These are phyloP conservation scores for Sterrhoptilus dennistouni DNA, from an alignment of 2,113 vertebrate species.

Conservation along the genomic window DNA sequence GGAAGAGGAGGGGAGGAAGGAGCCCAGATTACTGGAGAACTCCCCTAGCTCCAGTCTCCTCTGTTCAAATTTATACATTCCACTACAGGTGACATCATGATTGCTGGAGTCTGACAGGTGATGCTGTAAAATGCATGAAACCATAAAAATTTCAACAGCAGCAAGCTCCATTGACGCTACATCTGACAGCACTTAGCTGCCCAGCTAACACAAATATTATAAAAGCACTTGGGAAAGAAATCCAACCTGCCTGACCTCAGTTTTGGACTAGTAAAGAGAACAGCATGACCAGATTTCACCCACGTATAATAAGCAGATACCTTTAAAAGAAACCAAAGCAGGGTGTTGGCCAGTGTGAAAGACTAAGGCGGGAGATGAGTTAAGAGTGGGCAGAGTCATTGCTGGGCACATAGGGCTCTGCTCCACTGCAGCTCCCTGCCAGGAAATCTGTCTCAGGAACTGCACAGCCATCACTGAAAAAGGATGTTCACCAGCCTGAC, in stretches of 20 bases:
- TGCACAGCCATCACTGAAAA: neutral
- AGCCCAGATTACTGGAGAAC: neutral
- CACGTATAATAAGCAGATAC: neutral
- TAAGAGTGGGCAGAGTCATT: neutral
- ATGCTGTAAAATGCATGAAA: slow-evolving; percentile 70
- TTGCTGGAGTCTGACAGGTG: slow-evolving; percentile 61
- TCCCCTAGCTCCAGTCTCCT: neutral
- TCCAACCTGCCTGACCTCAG: slow-evolving; percentile 60
- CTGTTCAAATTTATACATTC: slow-evolving; percentile 37
- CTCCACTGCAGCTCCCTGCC: neutral
- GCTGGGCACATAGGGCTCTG: fast-evolving
- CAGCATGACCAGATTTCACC: slow-evolving; percentile 28
- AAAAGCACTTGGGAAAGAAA: slow-evolving; percentile 61
- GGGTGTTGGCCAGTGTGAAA: neutral
- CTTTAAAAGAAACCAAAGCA: neutral
- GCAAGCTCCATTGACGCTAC: slow-evolving; percentile 55
- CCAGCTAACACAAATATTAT: slow-evolving; percentile 64
- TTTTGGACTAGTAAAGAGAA: slow-evolving; percentile 62
- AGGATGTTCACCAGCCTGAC: neutral
- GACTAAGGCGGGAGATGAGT: neutral
- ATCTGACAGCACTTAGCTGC: slow-evolving; percentile 66
- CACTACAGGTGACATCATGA: slow-evolving; percentile 65
- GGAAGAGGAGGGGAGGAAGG: neutral
- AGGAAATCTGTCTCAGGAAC: neutral
- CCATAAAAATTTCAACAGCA: slow-evolving; percentile 69